Base-by-base conservation (phyloP, 2,888 invertebrate genomes). In the Hermaeophaga mercurialis region DNA sequence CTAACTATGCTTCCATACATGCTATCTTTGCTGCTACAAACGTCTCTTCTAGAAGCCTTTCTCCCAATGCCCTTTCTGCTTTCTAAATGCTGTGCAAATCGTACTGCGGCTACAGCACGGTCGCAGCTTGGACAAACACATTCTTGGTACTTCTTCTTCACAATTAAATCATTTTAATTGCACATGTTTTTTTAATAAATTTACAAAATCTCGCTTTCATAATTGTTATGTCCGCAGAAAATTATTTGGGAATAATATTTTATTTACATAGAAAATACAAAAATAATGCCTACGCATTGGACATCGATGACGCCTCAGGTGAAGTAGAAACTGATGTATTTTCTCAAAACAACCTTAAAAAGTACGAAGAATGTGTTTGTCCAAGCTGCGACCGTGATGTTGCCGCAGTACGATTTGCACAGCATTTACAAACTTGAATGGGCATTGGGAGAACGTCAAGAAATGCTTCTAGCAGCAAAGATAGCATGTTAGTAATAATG, bases 341-440 rank as follows among this genome's bases (percentile, higher is more conserved):
- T 75, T 92, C 93, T 0, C 88, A 92, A 70, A 88, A 88, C 5
- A 82, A 85, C 15, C 81, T 85, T 9, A 87, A 91, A 72, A 94
- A 94, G 73, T 89, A 89, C 5, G 87, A 89, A 66, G 93, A 94
- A 71, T 92, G 91, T 73, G 84, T 86, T 0, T 94, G 94, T 75
- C 92, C 92, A 0, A 91, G 88, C 72, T 94, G 93, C 70, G 86
- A 89, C 59, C 80, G 91, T 52, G 87, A 83, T 36, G 84, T 81
- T 59, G 86, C 85, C 3, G 86, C 88, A 0, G 81, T 64, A 17
- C 63, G 93, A 58, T 96, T 96, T 78, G 95, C 95, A 4, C 91
- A 93, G 1, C 96, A 96, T 78, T 80, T 96, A 50, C 95, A 94
- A 74, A 92, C 91, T 75, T 96, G 96, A 77, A 94, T 96, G 93